Percentiles rank a stretch among this genome's conserved stretches.
Conservation (phyloP, 2,888 invertebrate genomes). For the Perithous albicinctus region DNA sequence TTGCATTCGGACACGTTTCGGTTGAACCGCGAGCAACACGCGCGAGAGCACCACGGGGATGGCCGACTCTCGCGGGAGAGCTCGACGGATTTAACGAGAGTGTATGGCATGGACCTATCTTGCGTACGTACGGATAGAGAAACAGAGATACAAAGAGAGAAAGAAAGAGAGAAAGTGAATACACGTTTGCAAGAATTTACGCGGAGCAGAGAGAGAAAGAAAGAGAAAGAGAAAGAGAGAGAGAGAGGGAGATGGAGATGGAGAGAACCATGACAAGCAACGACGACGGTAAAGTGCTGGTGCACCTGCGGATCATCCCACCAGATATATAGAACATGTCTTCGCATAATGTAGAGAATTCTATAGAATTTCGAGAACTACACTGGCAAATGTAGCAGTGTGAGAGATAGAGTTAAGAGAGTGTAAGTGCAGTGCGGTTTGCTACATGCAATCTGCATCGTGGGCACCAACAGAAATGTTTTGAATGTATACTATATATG, state of each 20-base stretch:
- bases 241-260: no score
- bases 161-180: slow-evolving; percentile 16
- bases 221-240: no score
- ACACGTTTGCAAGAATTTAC: slow-evolving; percentile 48
- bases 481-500: neutral
- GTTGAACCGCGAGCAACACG: slow-evolving; percentile 42
- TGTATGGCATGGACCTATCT: slow-evolving; percentile 30
- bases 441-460: slow-evolving; percentile 33
- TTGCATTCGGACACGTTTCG: slow-evolving; percentile 65
- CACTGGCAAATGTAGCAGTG: slow-evolving; percentile 1
- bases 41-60: slow-evolving; percentile 43
- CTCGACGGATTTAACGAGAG: slow-evolving; percentile 65
- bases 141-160: slow-evolving; percentile 13
- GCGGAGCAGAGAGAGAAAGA: slow-evolving; percentile 18
- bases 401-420: neutral
- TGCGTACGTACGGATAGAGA: slow-evolving; percentile 55
- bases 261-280: no score
- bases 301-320: slow-evolving; percentile 66
- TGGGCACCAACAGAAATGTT: slow-evolving; percentile 11
- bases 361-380: slow-evolving; percentile 64
- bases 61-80: slow-evolving; percentile 54
- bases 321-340: slow-evolving; percentile 65
- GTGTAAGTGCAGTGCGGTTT: neutral
- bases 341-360: slow-evolving; percentile 63
- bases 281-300: slow-evolving; percentile 32